Conservation (phyloP, 1,140 invertebrate genomes). For the Brachionus koreanus region DNA sequence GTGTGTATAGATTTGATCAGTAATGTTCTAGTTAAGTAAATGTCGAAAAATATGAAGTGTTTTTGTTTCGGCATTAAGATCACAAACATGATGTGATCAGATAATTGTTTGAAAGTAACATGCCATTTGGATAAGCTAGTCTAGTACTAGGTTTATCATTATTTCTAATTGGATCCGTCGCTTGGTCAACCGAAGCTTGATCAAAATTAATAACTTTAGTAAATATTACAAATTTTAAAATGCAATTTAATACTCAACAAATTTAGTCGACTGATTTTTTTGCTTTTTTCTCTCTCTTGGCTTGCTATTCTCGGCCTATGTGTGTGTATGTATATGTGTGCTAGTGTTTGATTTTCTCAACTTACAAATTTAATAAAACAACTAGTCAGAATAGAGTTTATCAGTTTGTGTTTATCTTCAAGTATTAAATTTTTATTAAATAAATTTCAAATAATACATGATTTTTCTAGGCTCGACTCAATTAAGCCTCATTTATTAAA, state of each 20-base stretch:
- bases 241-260: conserved; percentile 37
- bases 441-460: conserved; percentile 28
- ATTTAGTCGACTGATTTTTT: neutral
- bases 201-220: conserved; percentile 26
- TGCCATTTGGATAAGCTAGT: neutral
- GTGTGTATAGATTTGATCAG: neutral
- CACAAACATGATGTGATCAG: conserved; percentile 5
- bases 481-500: neutral
- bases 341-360: conserved; percentile 37
- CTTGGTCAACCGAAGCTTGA: conserved; percentile 2
- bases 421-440: conserved; percentile 35
- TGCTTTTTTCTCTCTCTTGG: neutral
- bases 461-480: neutral
- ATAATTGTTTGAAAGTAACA: neutral
- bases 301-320: neutral
- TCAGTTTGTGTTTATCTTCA: conserved; percentile 14
- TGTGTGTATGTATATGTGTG: neutral
- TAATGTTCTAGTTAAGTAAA: neutral
- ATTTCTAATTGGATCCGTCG: conserved; percentile 5
- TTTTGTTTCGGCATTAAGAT: neutral
- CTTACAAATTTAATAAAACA: conserved; percentile 18
- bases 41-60: neutral
- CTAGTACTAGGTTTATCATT: neutral
- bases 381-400: neutral
- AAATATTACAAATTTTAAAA: conserved; percentile 20